Base-by-base conservation (phyloP, 2,888 invertebrate genomes). In the Lycaena phlaeas region DNA sequence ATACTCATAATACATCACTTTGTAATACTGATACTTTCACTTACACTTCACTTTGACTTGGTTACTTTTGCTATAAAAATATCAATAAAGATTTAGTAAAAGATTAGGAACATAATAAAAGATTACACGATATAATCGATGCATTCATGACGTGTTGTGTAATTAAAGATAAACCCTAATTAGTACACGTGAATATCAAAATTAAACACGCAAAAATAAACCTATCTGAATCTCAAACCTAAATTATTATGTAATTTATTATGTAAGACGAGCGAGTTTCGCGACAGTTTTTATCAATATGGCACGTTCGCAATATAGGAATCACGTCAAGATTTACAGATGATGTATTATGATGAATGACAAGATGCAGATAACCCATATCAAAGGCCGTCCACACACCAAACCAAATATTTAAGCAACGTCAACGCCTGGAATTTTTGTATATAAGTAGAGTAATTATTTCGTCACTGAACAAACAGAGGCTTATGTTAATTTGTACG, bases 271-370 rank as follows among this genome's bases (percentile, higher is more conserved):
- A 49, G 36, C 42, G 44, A 53, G 49, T 60, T 46, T 50, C 51
- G 50, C 54, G 57, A 62, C 53, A 54, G 48, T 48, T 50, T 49
- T 61, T 60, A 61, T 66, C 64, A 52, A 56, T 68, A 66, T 78
- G 72, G 62, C 57, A 59, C 56, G 59, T 56, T 54, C 42, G 58
- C 55, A 46, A 51, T 52, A 53, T 46, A 40, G 48, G 51, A 60
- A 56, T 54, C 59, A 61, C 66, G 78, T 73, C 74, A 70, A 74
- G 64, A 63, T 60, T 63, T 57, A 45, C 39, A 43, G 60, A 64
- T 78, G 81, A 82, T 81, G 72, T 61, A 82, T 70, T 69, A 76
- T 79, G 75, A 76, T 78, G 55, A 63, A 79, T 58, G 48, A 54
- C 49, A 57, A 60, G 51, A 52, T 56, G 49, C 43, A 59, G 57